These are phyloP conservation scores for Atrina japonica DNA, from an alignment of 2,888 invertebrate genomes.

Conservation along the genomic window DNA sequence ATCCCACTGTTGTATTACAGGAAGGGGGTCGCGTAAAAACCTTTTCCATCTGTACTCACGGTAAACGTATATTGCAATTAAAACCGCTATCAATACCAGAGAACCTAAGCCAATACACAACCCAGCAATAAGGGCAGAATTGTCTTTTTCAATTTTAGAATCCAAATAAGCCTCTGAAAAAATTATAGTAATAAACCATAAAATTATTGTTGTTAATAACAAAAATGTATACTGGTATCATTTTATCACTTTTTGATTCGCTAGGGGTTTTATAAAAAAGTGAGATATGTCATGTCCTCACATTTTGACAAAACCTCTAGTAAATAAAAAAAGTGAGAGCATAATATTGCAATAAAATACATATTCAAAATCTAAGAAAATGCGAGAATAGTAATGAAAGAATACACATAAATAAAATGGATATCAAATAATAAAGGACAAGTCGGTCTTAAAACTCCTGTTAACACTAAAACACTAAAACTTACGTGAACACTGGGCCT, in stretches of 20 bases:
- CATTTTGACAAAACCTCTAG: too few relatives aligned
- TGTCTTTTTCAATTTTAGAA: background rate
- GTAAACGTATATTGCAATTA: conserved; percentile 49
- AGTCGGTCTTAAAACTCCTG: too few relatives aligned
- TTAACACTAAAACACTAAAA: background rate
- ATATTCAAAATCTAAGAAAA: too few relatives aligned
- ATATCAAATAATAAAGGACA: too few relatives aligned
- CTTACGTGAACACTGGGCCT: conserved; percentile 37
- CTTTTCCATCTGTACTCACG: conserved; percentile 54
- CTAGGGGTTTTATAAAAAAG: too few relatives aligned
- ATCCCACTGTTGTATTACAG: conserved; percentile 44
- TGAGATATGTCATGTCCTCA: too few relatives aligned
- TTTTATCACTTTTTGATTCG: too few relatives aligned
- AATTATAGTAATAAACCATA: background rate
- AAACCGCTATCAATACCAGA: conserved; percentile 26
- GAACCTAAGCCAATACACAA: conserved; percentile 48
- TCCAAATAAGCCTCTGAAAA: conserved; percentile 15
- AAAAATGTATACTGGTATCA: too few relatives aligned
- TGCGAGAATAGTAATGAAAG: too few relatives aligned
- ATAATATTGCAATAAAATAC: too few relatives aligned
- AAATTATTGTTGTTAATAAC: background rate
- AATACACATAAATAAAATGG: too few relatives aligned
- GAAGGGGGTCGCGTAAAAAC: conserved; percentile 52
- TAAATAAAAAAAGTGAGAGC: too few relatives aligned
- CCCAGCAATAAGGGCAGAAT: conserved; percentile 54